A percentile compares a stretch with the other conserved stretches of the same genome.
Conservation (phyloP, 2,113 vertebrate species). For the Dascyllus trimaculatus region DNA sequence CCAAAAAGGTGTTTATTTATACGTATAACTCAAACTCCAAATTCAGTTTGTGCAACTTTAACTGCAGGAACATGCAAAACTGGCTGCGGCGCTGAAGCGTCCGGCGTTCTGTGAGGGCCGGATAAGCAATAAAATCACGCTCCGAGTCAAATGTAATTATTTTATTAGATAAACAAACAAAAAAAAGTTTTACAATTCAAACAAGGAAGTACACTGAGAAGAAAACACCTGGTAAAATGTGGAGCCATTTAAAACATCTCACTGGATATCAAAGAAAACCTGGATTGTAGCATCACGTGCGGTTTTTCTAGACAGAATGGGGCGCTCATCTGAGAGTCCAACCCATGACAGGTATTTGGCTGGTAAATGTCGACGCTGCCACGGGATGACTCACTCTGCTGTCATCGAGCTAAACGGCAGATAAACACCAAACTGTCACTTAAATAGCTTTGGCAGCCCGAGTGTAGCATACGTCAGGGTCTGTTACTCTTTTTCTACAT, state of each 20-base stretch:
- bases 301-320: not conserved
- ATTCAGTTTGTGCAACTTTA: too few species aligned
- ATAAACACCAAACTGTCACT: conserved; percentile 20
- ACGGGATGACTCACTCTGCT: not conserved
- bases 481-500: not conserved
- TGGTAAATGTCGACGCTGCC: not conserved
- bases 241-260: conserved; percentile 8
- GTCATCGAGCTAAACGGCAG: conserved; percentile 8
- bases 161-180: conserved; percentile 77
- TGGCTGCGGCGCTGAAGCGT: too few species aligned
- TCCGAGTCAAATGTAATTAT: conserved; percentile 21
- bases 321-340: not conserved
- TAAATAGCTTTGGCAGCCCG: conserved; percentile 33
- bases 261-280: conserved; percentile 11
- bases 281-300: not conserved
- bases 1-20: too few species aligned
- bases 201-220: conserved; percentile 38
- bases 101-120: too few species aligned
- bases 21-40: too few species aligned
- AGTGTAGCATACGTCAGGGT: not conserved
- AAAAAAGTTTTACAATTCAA: conserved; percentile 61
- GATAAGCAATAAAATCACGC: not conserved
- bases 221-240: conserved; percentile 21
- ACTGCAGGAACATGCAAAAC: too few species aligned
- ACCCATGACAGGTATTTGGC: conserved; percentile 5